Evolutionary conservation across 1,140 invertebrate species (phyloP), one percentile per base, ranked within the genome.

Genomic region (Episyrphus balteatus): DNA sequence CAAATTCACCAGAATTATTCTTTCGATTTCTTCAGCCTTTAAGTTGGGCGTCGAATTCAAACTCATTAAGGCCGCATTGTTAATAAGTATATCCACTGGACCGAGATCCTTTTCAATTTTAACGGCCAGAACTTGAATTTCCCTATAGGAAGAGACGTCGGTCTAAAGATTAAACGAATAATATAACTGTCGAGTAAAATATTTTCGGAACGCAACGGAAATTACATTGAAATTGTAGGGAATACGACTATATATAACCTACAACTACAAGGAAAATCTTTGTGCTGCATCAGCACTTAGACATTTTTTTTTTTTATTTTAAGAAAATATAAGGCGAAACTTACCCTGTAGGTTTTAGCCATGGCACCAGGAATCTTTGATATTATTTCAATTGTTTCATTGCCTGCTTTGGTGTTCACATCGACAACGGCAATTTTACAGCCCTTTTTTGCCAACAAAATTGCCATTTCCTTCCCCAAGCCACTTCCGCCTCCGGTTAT

Each of bases 71-170:
- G 62, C 65, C 9, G 66, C 64, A 52, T 68, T 68, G 32, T 68
- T 68, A 1, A 67, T 53, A 34, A 68, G 34, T 37, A 68, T 66
- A 14, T 68, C 66, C 2, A 68, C 66, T 0, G 56, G 56, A 14
- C 66, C 66, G 48, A 68, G 42, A n/a, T 67, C 62, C 41, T 61
- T 64, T 36, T 67, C 62, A 30, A 68, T 58, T 42, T 65, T 60
- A 18, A 52, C 50, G 5, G 59, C 59, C 59, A 67, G 58, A n/a
- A 64, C 18, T 41, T 66, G 59, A 12, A 67, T 44, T 34, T 62
- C 63, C 2, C 63, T 55, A 0, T 59, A 58, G 15, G 59, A 62
- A 7, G 64, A 64, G 0, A 67, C 63, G 51, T 67, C 64, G n/a
- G 61, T 62, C 64, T 67, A 41, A 31, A 17, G 2, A 37, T 14